Evolutionary conservation across 2,888 invertebrate genomes (phyloP), one percentile per base, ranked within the genome.

Genomic region (Metallyticus violacea): DNA sequence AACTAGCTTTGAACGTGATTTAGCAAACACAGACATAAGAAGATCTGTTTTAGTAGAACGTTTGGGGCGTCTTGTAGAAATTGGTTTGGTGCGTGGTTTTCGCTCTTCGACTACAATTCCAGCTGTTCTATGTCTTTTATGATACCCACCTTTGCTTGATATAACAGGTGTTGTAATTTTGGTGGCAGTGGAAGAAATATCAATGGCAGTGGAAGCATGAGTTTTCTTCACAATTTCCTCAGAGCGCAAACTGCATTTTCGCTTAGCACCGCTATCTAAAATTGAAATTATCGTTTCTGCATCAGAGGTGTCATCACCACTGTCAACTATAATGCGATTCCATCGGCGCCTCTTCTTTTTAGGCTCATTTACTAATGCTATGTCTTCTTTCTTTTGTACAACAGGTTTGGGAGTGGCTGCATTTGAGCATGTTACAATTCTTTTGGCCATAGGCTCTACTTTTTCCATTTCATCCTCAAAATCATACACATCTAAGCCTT

Each of bases 401-500:
- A 62, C 4, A 62, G 40, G 40, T 62, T 62, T 62, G 9, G 40
- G 2, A 2, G 15, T 62, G 22, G 22, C 15, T 15, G 4, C 40
- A 62, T 2, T 62, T 9, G 40, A 62, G 22, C 15, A 15, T 62
- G 40, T 62, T 15, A 62, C 15, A 62, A 15, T 62, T 62, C 40
- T 62, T 62, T 62, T 62, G 15, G 40, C 22, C 15, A 77, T 22
- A 9, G 85, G 84, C 22, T 27, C 26, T 25, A 25, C 62, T 30
- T 88, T 76, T n/a, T 83, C 83, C 26, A 77, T 85, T 9, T 88
- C 88, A 40, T 88, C 88, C 7, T 88, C 85, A 40, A 88, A 88
- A 62, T 88, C 88, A 81, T 88, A 88, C 22, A 88, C 77, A 80
- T 86, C 88, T 26, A 87, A 15, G 22, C 40, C 40, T 15, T 62